Evolutionary conservation across 30 jellyfish, hydroid and myxozoan genomes (phyloP), one percentile per base, ranked within the genome.

Genomic region (Morbakka virulenta): DNA sequence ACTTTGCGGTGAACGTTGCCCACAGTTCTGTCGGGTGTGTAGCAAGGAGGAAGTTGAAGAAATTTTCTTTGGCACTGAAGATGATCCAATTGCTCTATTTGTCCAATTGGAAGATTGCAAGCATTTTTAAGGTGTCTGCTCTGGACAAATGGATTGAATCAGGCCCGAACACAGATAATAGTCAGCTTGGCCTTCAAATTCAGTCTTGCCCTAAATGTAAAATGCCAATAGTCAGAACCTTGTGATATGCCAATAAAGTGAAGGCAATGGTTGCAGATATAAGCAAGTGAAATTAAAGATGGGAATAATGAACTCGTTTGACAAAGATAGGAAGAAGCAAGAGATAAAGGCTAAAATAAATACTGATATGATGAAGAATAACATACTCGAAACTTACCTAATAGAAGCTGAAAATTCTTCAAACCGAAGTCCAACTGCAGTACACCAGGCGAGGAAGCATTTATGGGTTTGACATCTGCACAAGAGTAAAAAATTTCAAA

Each of bases 181-280:
- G 36, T 9, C 21, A 24, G 0, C 48, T 71, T 0, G 32, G 49
- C 57, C 62, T 86, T 35, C 48, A 48, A 21, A 6, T 77, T 73
- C 77, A 86, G 77, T 52, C 26, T 25, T 86, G 96, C 64, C 95
- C 95, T 1, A 85, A 77, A 32, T 85, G 95, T 52, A 85, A 85
- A 66, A 72, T 82, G 25, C 87, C 85, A 2, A 76, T 85, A 4
- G 35, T 71, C 30, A 62, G 49, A 26, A 64, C 82, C 28, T 30
- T 21, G 80, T 69, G 92, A 34, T 78, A 86, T 66, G 92, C 88
- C 23, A 78, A 77, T 70, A 57, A 28, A 2, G 41, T 77, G 35
- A 86, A 77, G 74, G 72, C 32, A 28, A 12, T 30, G 13, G 14
- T 35, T 74, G 31, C 32, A 11, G 92, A 86, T 52, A 41, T 85